Evolutionary conservation across 1,140 invertebrate genomes (phyloP).

Genomic region (Saccostrea glomerata): DNA sequence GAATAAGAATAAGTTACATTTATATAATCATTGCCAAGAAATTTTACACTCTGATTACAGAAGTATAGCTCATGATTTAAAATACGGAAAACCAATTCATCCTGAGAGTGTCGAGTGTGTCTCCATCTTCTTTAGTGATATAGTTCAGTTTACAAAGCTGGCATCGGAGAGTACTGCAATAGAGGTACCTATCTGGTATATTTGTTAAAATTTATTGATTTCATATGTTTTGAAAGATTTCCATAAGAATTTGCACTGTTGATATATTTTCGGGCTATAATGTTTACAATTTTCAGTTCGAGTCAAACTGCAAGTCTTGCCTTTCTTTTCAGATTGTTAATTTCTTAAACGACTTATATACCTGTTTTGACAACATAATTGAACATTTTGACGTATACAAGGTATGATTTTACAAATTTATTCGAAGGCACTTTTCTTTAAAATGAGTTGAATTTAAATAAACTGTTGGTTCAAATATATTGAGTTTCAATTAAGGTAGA

Average conservation of each 20-base stretch:
- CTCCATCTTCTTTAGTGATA: constrained; percentile 98
- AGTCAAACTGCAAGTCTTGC: too few species aligned
- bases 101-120: constrained; percentile 95
- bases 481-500: constrained; percentile 53
- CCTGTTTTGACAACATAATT: constrained; percentile 74
- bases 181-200: constrained; percentile 80
- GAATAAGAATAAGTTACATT: not conserved
- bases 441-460: too few species aligned
- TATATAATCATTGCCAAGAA: too few species aligned
- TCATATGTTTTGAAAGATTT: too few species aligned
- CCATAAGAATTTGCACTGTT: too few species aligned
- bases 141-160: constrained; percentile 97
- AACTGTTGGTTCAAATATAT: too few species aligned
- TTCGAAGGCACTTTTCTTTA: too few species aligned
- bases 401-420: constrained; percentile 48
- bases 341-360: constrained; percentile 76
- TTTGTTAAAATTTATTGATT: too few species aligned
- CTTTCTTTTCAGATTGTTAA: constrained; percentile 79
- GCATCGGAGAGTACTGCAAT: constrained; percentile 96
- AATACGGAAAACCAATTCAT: constrained; percentile 55
- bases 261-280: too few species aligned
- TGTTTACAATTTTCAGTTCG: too few species aligned
- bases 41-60: constrained; percentile 32
- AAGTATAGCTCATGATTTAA: constrained; percentile 59
- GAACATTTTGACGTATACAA: constrained; percentile 77